Conservation (phyloP, 2,888 invertebrate species). For the Drosophila mimica region DNA sequence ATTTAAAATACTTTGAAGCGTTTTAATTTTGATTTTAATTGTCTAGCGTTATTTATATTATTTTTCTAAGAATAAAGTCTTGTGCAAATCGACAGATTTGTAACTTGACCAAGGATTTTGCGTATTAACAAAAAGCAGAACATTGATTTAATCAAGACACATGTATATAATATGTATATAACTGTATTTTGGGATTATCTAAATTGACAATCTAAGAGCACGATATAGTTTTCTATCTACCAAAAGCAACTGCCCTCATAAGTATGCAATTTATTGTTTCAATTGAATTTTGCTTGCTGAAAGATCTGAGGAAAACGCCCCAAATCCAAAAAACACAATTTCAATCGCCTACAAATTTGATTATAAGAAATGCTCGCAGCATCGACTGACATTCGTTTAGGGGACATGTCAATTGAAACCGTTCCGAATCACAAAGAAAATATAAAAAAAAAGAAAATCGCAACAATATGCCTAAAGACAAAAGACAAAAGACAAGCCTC, state of each 20-base stretch:
- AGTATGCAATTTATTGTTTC: constrained; percentile 52
- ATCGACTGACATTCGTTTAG: constrained; percentile 46
- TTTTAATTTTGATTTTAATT: not conserved
- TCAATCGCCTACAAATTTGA: constrained; percentile 59
- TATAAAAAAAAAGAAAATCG: constrained; percentile 3
- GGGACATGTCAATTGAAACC: constrained; percentile 32
- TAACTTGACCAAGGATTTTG: not conserved
- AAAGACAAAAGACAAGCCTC: constrained; percentile 55
- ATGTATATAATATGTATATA: not conserved
- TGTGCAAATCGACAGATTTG: not conserved
- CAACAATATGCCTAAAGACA: constrained; percentile 27
- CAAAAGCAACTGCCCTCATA: constrained; percentile 36
- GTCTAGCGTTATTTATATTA: accelerated
- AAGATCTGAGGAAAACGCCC: constrained; percentile 48
- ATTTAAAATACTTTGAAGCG: not conserved
- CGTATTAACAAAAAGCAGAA: not conserved
- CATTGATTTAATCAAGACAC: not conserved
- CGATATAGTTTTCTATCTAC: not conserved
- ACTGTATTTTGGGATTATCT: not conserved
- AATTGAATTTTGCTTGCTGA: constrained; percentile 18
- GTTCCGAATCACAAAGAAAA: constrained; percentile 12
- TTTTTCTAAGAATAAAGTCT: not conserved
- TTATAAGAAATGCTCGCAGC: constrained; percentile 61
- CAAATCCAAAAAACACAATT: constrained; percentile 48
- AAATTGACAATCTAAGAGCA: not conserved